phyloP scores from a whole-genome alignment of 1,140 invertebrate genomes.

The Lasioglossum baleicum region DNA sequence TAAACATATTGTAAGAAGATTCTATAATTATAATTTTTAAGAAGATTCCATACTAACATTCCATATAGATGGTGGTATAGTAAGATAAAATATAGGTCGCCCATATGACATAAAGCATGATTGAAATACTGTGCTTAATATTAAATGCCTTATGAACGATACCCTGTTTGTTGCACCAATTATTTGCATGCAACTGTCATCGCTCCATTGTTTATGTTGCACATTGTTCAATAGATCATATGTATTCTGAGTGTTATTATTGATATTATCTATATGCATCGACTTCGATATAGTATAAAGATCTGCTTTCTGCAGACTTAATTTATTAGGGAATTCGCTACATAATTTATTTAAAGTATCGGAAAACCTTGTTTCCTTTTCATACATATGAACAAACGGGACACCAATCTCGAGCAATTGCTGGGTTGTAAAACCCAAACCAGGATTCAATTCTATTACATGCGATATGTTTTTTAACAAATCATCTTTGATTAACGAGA shows the following conservation, averaged over 20 bases:
- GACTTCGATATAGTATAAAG: slow-evolving; percentile 21
- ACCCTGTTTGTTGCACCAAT: slow-evolving; percentile 31
- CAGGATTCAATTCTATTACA: slow-evolving; percentile 69
- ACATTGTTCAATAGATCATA: slow-evolving; percentile 39
- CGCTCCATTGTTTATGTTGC: slow-evolving; percentile 48
- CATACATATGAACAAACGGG: slow-evolving; percentile 59
- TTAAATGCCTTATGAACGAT: slow-evolving; percentile 48
- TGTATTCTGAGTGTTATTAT: background rate
- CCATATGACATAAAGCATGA: slow-evolving; percentile 51
- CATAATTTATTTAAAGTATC: slow-evolving; percentile 16
- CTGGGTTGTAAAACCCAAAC: slow-evolving; percentile 66
- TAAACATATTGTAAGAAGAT: background rate
- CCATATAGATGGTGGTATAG: slow-evolving; percentile 54
- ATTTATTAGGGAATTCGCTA: slow-evolving; percentile 33
- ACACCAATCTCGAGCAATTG: slow-evolving; percentile 65
- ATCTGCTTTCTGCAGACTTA: slow-evolving; percentile 44
- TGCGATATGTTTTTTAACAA: slow-evolving; percentile 43
- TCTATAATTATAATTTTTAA: background rate
- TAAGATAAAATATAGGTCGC: slow-evolving; percentile 59
- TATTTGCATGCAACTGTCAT: slow-evolving; percentile 57
- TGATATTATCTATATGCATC: background rate
- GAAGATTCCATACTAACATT: slow-evolving; percentile 54
- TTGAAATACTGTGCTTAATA: slow-evolving; percentile 48
- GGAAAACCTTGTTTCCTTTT: slow-evolving; percentile 37
- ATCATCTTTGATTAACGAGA: slow-evolving; percentile 56